Base-by-base conservation (phyloP, 2,888 invertebrate species). In the Selenia dentaria region DNA sequence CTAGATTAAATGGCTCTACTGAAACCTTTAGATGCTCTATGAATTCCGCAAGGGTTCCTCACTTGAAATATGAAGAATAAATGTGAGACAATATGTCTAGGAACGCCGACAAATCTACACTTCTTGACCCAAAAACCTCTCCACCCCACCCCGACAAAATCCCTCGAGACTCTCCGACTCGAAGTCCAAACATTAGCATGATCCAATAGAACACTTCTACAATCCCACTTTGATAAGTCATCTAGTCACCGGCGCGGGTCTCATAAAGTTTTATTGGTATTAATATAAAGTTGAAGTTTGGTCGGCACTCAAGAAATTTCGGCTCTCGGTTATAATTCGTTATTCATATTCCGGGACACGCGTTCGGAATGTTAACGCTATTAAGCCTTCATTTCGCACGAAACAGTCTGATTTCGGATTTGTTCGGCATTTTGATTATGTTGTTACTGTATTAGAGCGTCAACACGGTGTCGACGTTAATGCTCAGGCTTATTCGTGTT, bases 321-420 rank as follows among this genome's bases (percentile, higher is more conserved):
- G 27, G 36, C 36, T 36, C 27, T 36, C 12, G 52, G 43, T 45
- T 58, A 63, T 75, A 74, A 76, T 74, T 74, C 72, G 59, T 66
- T 68, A 71, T 73, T 73, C 73, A 75, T 74, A 73, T 76, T 77
- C 70, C 32, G 54, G 44, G 60, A 60, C 73, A 75, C 74, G 74
- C 71, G 65, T 69, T 46, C 38, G 51, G 67, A 72, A 66, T 70
- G 63, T 59, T 67, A 66, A 64, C 64, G 65, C 68, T 60, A 60
- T 57, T 54, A 55, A 54, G 59, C 40, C 51, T 38, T 55, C 49
- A 58, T 57, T 60, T 57, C 43, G 31, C 36, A 36, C 49, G 35
- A 36, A 54, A 53, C 44, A 51, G 18, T 11, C 27, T 20, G 37
- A 38, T 32, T 37, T 32, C 22, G 51, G 44, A 43, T 39, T 35